Conservation (phyloP, 2,113 vertebrate genomes). For the Carassius carassius region DNA sequence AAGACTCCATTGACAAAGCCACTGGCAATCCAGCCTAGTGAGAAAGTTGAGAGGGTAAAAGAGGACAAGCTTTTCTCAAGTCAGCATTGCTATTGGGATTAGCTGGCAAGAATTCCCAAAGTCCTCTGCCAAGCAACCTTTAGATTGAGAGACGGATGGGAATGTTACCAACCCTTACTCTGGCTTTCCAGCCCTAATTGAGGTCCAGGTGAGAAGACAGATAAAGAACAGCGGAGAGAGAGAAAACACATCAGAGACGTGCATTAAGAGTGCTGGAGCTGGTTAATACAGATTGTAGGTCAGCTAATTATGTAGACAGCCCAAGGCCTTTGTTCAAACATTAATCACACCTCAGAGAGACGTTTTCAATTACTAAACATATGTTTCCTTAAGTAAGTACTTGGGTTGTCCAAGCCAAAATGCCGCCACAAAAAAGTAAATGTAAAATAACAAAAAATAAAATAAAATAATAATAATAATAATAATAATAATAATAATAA, state of each 20-base stretch:
- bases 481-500: too few species aligned
- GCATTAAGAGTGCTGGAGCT: constrained; percentile 66
- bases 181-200: constrained; percentile 95
- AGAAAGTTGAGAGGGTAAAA: constrained; percentile 54
- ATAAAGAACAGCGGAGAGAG: constrained; percentile 50
- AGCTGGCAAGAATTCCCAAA: constrained; percentile 41
- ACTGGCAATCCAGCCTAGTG: constrained; percentile 40
- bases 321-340: not conserved
- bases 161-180: constrained; percentile 93
- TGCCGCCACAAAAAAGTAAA: not conserved
- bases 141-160: constrained; percentile 42
- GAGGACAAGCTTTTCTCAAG: constrained; percentile 51
- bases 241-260: constrained; percentile 55
- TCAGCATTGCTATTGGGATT: constrained; percentile 32
- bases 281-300: constrained; percentile 69
- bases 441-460: not conserved
- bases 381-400: not conserved
- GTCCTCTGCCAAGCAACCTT: constrained; percentile 41
- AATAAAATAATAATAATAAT: too few species aligned
- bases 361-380: too few species aligned
- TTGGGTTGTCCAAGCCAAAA: not conserved
- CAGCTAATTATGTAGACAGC: constrained; percentile 30
- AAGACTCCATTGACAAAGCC: constrained; percentile 29
- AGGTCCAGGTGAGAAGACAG: constrained; percentile 65
- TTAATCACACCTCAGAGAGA: constrained; percentile 17